Conservation (phyloP, 2,797 vertebrate species). For the Microcaecilia unicolor region DNA sequence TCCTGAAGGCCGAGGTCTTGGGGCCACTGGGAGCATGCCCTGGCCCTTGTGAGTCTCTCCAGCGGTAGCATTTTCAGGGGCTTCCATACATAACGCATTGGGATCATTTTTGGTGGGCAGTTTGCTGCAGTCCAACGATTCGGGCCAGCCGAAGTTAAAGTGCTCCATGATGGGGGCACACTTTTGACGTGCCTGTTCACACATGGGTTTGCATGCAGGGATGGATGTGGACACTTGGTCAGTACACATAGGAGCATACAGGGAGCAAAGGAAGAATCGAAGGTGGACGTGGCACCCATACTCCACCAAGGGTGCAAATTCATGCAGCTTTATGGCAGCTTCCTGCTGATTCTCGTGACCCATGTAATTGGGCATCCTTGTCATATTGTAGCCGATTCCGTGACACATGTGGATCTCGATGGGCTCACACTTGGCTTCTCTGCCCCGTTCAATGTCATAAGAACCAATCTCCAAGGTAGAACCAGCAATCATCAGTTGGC, state of each 20-base stretch:
- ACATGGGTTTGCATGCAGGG: slow-evolving; percentile 95
- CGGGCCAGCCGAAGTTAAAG: slow-evolving; percentile 94
- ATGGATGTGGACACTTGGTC: slow-evolving; percentile 94
- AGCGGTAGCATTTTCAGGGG: slow-evolving; percentile 83
- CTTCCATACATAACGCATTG: slow-evolving; percentile 94
- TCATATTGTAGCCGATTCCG: slow-evolving; percentile 96
- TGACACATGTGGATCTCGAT: slow-evolving; percentile 92
- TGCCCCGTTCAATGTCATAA: slow-evolving; percentile 75
- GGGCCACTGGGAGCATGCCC: slow-evolving; percentile 75
- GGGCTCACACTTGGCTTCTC: slow-evolving; percentile 83
- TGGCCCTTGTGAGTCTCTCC: slow-evolving; percentile 64
- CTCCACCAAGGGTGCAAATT: slow-evolving; percentile 88
- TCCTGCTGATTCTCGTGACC: slow-evolving; percentile 87
- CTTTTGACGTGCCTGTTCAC: slow-evolving; percentile 83
- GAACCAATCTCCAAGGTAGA: slow-evolving; percentile 74
- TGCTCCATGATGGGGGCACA: slow-evolving; percentile 95
- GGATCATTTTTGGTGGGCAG: slow-evolving; percentile 92
- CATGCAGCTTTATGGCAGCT: slow-evolving; percentile 85
- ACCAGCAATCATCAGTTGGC: slow-evolving; percentile 61
- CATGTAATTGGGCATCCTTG: slow-evolving; percentile 95
- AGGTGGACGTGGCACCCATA: slow-evolving; percentile 93
- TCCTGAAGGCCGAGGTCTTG: slow-evolving; percentile 48
- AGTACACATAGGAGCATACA: slow-evolving; percentile 95
- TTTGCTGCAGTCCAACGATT: slow-evolving; percentile 83
- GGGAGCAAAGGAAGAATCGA: slow-evolving; percentile 96